Conservation (phyloP, 2,888 invertebrate species). For the Lottia gigantea region DNA sequence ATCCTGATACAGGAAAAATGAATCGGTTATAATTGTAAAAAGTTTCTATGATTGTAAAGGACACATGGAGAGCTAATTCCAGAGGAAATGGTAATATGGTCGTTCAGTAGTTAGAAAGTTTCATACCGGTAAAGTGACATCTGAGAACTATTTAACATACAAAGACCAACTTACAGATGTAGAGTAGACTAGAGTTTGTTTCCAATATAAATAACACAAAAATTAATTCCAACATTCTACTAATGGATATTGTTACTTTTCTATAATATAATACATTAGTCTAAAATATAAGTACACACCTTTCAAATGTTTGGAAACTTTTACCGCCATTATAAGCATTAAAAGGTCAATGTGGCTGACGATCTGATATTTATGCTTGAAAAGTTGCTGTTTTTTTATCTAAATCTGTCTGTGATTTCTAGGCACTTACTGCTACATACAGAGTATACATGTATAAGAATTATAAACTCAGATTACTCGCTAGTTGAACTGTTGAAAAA, state of each 20-base stretch:
- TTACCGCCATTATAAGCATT: no score
- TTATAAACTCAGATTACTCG: no score
- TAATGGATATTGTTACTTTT: conserved; percentile 5
- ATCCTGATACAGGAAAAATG: conserved; percentile 25
- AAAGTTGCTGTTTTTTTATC: no score
- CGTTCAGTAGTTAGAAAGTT: conserved; percentile 10
- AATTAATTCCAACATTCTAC: conserved; percentile 1
- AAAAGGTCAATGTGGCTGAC: no score
- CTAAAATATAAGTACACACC: no score
- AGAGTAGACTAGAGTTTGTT: not conserved
- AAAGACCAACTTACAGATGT: not conserved
- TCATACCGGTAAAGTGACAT: conserved; percentile 1
- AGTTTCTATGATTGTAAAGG: conserved; percentile 23
- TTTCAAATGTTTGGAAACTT: no score
- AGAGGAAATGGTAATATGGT: conserved; percentile 28
- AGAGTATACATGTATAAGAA: no score
- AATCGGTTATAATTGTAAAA: conserved; percentile 33
- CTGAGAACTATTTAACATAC: not conserved
- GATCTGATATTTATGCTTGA: no score
- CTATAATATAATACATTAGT: conserved; percentile 6
- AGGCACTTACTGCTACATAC: no score
- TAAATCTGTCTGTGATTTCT: no score
- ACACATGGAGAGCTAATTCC: conserved; percentile 31
- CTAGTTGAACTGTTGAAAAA: no score
- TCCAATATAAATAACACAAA: not conserved